A percentile compares a stretch with the other conserved stretches of the same genome.
Evolutionary conservation across 2,113 vertebrate genomes (phyloP).

Genomic region (Coptodon rendalli): DNA sequence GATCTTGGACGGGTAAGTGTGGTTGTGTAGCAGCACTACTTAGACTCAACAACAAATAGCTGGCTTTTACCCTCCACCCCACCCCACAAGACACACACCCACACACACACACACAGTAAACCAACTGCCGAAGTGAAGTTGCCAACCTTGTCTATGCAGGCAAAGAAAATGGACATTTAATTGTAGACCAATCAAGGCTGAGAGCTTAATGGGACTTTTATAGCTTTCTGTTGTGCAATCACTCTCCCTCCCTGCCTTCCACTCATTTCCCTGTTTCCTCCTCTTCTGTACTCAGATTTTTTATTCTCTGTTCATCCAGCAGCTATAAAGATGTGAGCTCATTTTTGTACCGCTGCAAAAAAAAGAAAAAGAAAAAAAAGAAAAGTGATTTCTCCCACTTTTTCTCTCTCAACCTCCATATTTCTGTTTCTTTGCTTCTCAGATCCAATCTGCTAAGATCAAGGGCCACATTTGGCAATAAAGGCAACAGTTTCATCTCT

Average conservation of each 20-base stretch:
- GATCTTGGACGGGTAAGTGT: constrained; percentile 15
- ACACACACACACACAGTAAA: neutral
- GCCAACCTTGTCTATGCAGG: constrained; percentile 35
- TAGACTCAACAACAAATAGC: constrained; percentile 22
- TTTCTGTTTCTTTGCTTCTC: neutral
- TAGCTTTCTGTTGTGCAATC: constrained; percentile 31
- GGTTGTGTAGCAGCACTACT: neutral
- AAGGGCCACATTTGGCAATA: neutral
- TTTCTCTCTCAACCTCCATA: neutral
- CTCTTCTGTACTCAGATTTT: neutral
- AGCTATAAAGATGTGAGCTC: neutral
- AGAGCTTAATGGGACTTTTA: constrained; percentile 64
- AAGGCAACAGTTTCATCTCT: constrained; percentile 1
- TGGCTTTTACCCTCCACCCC: neutral
- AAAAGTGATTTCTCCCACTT: neutral
- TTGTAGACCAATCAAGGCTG: constrained; percentile 63
- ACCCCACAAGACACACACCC: neutral
- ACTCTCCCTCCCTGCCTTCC: neutral
- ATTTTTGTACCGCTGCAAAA: neutral
- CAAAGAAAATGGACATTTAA: constrained; percentile 66
- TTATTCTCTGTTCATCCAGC: neutral
- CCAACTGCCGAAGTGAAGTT: constrained; percentile 26
- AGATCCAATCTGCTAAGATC: constrained; percentile 24
- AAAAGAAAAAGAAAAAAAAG: neutral
- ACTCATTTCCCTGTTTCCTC: neutral